phyloP scores from a whole-genome alignment of 2,888 invertebrate genomes.

The Nemapogon koenigi region DNA sequence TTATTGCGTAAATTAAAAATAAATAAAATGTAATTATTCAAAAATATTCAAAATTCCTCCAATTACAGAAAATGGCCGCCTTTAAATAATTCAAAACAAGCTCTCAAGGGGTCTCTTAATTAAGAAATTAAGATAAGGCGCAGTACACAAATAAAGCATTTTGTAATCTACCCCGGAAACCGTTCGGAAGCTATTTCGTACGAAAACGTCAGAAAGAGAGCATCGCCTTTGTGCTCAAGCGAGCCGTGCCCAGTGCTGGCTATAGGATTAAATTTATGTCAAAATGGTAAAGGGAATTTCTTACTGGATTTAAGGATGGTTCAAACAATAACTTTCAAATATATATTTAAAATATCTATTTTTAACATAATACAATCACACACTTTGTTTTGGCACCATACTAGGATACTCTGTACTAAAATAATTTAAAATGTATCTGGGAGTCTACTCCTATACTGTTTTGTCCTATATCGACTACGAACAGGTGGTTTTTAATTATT shows the following conservation, averaged over 20 bases:
- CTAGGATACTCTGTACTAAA: no score
- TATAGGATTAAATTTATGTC: conserved; percentile 5
- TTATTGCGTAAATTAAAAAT: not conserved
- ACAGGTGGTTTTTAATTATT: no score
- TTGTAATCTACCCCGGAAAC: conserved; percentile 51
- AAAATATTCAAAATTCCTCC: conserved; percentile 5
- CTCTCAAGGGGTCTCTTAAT: conserved; percentile 27
- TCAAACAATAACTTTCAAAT: no score
- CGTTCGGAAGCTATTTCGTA: conserved; percentile 45
- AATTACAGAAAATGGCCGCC: conserved; percentile 5
- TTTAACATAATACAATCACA: no score
- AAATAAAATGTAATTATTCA: conserved; percentile 4
- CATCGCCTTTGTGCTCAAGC: conserved; percentile 4
- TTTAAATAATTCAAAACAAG: conserved; percentile 4
- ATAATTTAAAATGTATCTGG: no score
- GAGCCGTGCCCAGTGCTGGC: not conserved
- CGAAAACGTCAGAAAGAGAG: conserved; percentile 20
- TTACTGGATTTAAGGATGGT: no score
- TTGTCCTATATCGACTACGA: no score
- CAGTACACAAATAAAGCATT: conserved; percentile 43
- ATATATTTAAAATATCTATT: no score
- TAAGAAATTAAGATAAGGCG: conserved; percentile 55
- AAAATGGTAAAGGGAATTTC: no score
- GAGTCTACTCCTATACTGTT: no score
- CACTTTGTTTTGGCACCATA: no score